Conservation (phyloP, 2,888 invertebrate species). For the Drosophila ochracea region DNA sequence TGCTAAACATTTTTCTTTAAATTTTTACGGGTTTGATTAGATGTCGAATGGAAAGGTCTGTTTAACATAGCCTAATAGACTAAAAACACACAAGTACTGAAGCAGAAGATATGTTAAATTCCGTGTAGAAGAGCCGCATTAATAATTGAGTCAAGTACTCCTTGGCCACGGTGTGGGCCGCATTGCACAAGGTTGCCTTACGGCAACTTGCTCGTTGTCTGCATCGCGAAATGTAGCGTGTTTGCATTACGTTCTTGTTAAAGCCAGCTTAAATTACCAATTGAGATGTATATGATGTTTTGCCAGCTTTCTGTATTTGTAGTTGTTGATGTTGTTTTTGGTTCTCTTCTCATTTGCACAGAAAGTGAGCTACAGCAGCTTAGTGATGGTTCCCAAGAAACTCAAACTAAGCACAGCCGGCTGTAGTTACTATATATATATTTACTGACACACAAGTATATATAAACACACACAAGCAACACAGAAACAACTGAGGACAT, state of each 20-base stretch:
- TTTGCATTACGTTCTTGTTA: conserved; percentile 71
- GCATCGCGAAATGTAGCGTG: conserved; percentile 16
- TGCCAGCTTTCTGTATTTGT: background rate
- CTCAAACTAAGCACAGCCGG: conserved; percentile 35
- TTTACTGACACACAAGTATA: conserved; percentile 1
- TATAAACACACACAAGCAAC: conserved; percentile 14
- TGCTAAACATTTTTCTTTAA: background rate
- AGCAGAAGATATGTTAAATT: conserved; percentile 1
- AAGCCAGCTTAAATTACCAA: conserved; percentile 53
- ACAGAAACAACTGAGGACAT: conserved; percentile 42
- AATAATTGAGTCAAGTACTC: conserved; percentile 30
- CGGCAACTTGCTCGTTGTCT: conserved; percentile 1
- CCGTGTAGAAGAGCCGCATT: conserved; percentile 1
- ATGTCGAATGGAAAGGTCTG: background rate
- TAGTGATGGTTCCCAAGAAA: conserved; percentile 74
- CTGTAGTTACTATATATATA: conserved; percentile 20
- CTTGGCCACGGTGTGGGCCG: background rate
- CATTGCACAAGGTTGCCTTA: conserved; percentile 5
- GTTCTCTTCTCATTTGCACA: conserved; percentile 40
- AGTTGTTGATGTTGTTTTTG: conserved; percentile 15
- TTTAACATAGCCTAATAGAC: conserved; percentile 1
- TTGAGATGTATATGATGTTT: conserved; percentile 44
- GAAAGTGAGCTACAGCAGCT: conserved; percentile 55
- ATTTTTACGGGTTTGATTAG: background rate
- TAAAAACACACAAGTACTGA: background rate